Evolutionary conservation across 30 jellyfish, hydroid and myxozoan genomes (phyloP).

Genomic region (Pelagia noctiluca): DNA sequence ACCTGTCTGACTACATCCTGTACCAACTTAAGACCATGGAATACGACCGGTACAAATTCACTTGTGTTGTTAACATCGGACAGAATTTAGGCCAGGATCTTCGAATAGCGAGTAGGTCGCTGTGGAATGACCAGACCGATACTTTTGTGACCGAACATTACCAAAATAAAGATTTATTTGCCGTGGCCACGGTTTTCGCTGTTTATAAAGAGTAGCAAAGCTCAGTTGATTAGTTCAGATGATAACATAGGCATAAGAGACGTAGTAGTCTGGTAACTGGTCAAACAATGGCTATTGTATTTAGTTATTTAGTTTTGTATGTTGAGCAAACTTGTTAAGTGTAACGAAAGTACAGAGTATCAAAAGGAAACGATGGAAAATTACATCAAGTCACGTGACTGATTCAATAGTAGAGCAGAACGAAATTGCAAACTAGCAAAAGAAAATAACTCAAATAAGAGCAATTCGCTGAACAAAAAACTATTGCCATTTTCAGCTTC

Average conservation of each 20-base stretch:
- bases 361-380: too few species aligned
- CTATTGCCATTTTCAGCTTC: too few species aligned
- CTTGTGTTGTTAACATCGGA: constrained; percentile 80
- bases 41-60: constrained; percentile 63
- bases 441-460: too few species aligned
- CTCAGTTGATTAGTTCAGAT: background rate
- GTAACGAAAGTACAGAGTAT: too few species aligned
- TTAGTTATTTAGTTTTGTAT: too few species aligned
- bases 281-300: too few species aligned
- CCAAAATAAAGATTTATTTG: constrained; percentile 69
- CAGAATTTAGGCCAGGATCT: constrained; percentile 79
- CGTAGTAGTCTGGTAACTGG: too few species aligned
- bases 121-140: constrained; percentile 82
- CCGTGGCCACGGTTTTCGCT: constrained; percentile 78
- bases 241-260: background rate
- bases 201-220: constrained; percentile 61
- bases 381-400: too few species aligned
- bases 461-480: too few species aligned
- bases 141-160: constrained; percentile 58
- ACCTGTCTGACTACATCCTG: constrained; percentile 74
- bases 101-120: constrained; percentile 68
- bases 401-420: too few species aligned
- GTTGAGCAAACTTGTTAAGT: too few species aligned
- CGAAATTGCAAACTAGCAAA: too few species aligned
- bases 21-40: constrained; percentile 70